Conservation (phyloP, 2,797 vertebrate species). For the Malurus splendens region DNA sequence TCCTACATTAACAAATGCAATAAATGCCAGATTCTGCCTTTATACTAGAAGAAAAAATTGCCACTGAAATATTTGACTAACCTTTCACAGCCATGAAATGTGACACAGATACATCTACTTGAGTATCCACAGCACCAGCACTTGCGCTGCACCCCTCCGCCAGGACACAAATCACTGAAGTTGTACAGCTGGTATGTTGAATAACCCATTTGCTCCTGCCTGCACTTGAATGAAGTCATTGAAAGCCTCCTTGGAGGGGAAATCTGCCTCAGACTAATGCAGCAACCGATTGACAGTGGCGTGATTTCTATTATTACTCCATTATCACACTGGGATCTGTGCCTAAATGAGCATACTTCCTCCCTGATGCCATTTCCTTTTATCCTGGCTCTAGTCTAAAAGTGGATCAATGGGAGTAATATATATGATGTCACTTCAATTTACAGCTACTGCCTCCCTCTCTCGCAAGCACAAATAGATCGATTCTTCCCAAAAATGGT, state of each 20-base stretch:
- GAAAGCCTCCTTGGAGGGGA: conserved; percentile 58
- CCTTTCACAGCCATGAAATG: conserved; percentile 62
- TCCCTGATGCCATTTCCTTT: conserved; percentile 80
- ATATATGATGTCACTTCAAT: conserved; percentile 78
- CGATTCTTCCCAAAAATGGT: conserved; percentile 86
- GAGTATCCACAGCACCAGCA: conserved; percentile 27
- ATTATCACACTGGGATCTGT: conserved; percentile 86
- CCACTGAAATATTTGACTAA: conserved; percentile 43
- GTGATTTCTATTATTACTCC: conserved; percentile 86
- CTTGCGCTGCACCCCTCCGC: conserved; percentile 2
- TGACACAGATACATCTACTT: conserved; percentile 24
- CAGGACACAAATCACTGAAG: conserved; percentile 56
- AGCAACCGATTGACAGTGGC: conserved; percentile 69
- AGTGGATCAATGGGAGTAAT: conserved; percentile 76
- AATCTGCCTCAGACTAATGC: conserved; percentile 68
- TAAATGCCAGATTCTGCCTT: conserved; percentile 46
- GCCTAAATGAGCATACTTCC: conserved; percentile 82
- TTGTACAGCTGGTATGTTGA: conserved; percentile 61
- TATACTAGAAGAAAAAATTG: background rate
- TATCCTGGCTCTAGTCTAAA: conserved; percentile 76
- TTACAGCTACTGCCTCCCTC: conserved; percentile 66
- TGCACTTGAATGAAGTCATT: conserved; percentile 68
- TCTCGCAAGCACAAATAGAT: conserved; percentile 65
- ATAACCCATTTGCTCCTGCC: conserved; percentile 58
- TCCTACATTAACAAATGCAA: conserved; percentile 13